Evolutionary conservation across 2,113 vertebrate species (phyloP).

Genomic region (Caranx melampygus): DNA sequence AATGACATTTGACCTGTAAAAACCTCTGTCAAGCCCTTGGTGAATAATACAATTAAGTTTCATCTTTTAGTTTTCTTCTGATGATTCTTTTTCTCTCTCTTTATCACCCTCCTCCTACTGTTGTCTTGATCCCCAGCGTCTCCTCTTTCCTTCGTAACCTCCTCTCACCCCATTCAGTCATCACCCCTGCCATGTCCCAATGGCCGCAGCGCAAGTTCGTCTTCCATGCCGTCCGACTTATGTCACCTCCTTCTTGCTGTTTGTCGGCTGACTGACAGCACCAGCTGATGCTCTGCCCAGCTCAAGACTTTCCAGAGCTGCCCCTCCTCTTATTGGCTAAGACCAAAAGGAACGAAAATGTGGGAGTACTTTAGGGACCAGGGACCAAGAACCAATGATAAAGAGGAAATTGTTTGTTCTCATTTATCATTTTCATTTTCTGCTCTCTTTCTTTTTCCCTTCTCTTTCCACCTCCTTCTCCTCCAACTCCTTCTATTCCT

Average conservation of each 20-base stretch:
- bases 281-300: constrained; percentile 63
- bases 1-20: too few species aligned
- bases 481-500: constrained; percentile 83
- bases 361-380: background rate
- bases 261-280: constrained; percentile 71
- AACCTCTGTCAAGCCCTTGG: too few species aligned
- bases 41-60: too few species aligned
- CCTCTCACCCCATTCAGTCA: constrained; percentile 40
- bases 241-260: constrained; percentile 52
- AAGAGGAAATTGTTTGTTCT: background rate
- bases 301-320: background rate
- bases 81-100: background rate
- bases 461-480: constrained; percentile 2
- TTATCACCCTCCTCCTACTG: background rate
- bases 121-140: constrained; percentile 19
- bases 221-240: constrained; percentile 36
- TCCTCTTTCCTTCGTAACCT: constrained; percentile 42
- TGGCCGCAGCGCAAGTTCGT: constrained; percentile 14
- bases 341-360: background rate
- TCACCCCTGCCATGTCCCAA: constrained; percentile 8
- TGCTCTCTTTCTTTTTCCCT: background rate
- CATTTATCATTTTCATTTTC: background rate
- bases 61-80: too few species aligned
- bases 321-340: background rate
- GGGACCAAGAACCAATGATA: background rate